A percentile compares a stretch with the other conserved stretches of the same genome.
These are phyloP conservation scores for Plagodis dolabraria DNA, from an alignment of 2,888 invertebrate species.

Conservation along the genomic window DNA sequence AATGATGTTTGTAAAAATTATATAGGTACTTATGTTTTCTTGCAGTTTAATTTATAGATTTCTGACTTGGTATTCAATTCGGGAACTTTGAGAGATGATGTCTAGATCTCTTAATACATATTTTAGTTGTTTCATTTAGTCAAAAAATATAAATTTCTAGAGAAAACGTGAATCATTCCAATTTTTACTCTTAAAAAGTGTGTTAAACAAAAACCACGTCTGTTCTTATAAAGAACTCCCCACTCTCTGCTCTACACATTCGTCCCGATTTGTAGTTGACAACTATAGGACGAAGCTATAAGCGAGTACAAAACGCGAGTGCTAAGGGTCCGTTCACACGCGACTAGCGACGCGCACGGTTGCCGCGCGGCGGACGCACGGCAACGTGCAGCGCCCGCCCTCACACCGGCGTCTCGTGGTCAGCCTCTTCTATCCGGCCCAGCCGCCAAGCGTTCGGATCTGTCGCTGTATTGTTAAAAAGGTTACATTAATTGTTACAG, in stretches of 20 bases:
- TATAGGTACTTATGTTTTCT: too few relatives aligned
- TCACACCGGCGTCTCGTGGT: constrained; percentile 93
- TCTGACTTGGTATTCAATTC: too few relatives aligned
- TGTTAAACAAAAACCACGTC: too few relatives aligned
- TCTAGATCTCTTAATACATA: too few relatives aligned
- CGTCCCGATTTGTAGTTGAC: constrained; percentile 1
- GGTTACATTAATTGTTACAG: too few relatives aligned
- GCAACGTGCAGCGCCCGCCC: constrained; percentile 70
- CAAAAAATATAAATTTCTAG: too few relatives aligned
- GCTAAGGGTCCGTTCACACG: constrained; percentile 23
- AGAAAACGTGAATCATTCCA: too few relatives aligned
- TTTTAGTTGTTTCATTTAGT: too few relatives aligned
- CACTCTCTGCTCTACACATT: background rate
- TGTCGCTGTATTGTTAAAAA: constrained; percentile 75
- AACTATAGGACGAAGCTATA: constrained; percentile 7
- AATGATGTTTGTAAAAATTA: too few relatives aligned
- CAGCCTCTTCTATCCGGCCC: constrained; percentile 92
- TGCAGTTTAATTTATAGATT: too few relatives aligned
- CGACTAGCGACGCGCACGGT: constrained; percentile 53
- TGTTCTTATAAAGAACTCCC: background rate
- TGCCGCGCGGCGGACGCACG: constrained; percentile 53
- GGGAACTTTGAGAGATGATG: too few relatives aligned
- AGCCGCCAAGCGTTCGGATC: constrained; percentile 93
- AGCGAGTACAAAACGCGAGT: constrained; percentile 21
- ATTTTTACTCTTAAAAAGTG: too few relatives aligned